Evolutionary conservation across 2,113 vertebrate genomes (phyloP).

Genomic region (Murina feae): DNA sequence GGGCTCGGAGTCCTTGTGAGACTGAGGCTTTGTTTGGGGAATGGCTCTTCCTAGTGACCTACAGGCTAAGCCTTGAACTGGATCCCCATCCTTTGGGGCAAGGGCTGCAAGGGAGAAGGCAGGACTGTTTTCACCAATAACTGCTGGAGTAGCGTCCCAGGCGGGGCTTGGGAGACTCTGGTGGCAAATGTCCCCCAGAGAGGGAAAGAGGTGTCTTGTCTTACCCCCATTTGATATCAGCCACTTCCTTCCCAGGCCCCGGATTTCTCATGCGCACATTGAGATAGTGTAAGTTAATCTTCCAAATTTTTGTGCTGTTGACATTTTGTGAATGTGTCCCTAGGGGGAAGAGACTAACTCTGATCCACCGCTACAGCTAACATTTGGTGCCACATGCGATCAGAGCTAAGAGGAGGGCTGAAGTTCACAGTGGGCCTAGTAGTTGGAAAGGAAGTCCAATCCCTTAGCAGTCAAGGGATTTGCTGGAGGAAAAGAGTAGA

Average conservation of each 20-base stretch:
- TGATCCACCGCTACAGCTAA: not conserved
- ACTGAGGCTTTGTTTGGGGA: not conserved
- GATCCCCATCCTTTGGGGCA: not conserved
- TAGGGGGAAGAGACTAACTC: not conserved
- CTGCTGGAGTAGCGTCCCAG: not conserved
- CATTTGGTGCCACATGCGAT: not conserved
- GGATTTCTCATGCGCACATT: not conserved
- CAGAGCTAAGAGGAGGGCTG: not conserved
- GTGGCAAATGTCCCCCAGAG: not conserved
- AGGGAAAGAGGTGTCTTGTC: not conserved
- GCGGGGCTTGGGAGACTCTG: not conserved
- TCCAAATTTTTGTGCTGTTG: not conserved
- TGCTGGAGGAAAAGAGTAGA: not conserved
- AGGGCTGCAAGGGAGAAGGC: not conserved
- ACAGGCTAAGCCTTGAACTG: not conserved
- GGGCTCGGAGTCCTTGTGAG: not conserved
- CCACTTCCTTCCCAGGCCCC: not conserved
- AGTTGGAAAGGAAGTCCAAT: not conserved
- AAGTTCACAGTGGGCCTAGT: not conserved
- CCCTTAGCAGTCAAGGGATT: not conserved
- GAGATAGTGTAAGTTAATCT: not conserved
- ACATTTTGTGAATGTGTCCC: not conserved
- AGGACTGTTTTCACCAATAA: not conserved
- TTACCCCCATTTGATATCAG: not conserved
- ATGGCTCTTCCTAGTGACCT: not conserved